Base-by-base conservation (phyloP, 2,888 invertebrate genomes). In the Cenopis cana region DNA sequence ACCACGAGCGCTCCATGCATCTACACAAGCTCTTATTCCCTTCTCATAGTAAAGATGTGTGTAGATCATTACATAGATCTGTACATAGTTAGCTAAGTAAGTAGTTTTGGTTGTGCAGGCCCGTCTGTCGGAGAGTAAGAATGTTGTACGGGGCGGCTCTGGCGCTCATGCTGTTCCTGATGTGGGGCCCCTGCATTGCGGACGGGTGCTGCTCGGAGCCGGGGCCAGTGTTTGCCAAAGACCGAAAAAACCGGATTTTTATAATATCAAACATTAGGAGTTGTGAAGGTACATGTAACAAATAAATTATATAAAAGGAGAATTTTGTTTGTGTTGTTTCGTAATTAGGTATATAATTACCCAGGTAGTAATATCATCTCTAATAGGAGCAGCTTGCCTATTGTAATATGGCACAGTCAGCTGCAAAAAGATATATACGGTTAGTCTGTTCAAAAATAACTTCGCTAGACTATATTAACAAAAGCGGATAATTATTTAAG, bases 221-320 rank as follows among this genome's bases (percentile, higher is more conserved):
- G 33, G 36, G 49, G 9, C 36, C 62, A 9, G 62, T 62, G 36
- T 62, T 52, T 33, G 62, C 62, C 50, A 62, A 33, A 62, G 62
- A 62, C 52, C 18, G 52, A 33, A 62, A 62, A 62, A 62, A 62
- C 20, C 33, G 62, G 14, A 8, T 62, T 18, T 62, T 50, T 52
- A 14, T 52, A 8, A 62, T 62, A 14, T 52, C 62, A 52, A 18
- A 20, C 12, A 29, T 24, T 20, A 14, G 41, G n/a, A 8, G 1
- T 20, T 62, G 62, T 49, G 18, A 33, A 41, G 10, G 41, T 12
- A 11, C 0, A 9, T 33, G 17, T 18, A 41, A 14, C 17, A 17
- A 61, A 33, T 50, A 60, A 60, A 59, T 41, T 12, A 46, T 10
- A 14, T 36, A 33, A 33, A 20, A 12, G 14, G 14, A 64, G 46